Base-by-base conservation (phyloP, 1,140 invertebrate species). In the silkworm (Bombyx mori) region DNA sequence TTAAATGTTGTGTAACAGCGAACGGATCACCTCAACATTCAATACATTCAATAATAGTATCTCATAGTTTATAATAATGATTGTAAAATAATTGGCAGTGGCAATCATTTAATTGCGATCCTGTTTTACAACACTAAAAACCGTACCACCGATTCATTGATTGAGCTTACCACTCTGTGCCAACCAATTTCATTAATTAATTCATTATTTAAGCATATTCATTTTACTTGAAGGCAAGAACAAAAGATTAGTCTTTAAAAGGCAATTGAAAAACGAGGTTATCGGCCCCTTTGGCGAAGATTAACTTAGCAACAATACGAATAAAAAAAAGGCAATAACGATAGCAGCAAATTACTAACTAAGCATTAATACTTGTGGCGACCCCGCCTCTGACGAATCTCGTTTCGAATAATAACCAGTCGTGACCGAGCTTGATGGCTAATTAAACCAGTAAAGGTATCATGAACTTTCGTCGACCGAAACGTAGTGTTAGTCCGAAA, bases 331-430 rank as follows among this genome's bases (percentile, higher is more conserved):
- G 2, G 26, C 26, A 35, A 18, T 7, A 48, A 49, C 12, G 47
- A 48, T 46, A 8, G 46, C 47, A 60, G 65, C 71, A 70, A 73
- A 70, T 76, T 65, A 67, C 63, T 53, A 52, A 57, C 65, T 71
- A 69, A 70, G 62, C 60, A 66, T 73, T 69, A 72, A 74, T 72
- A 64, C 63, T 67, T 73, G 58, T 68, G 49, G 51, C 42, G 45
- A 62, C 66, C 58, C 63, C 68, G 70, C 75, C 75, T 64, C 58
- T 58, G 61, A 54, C 59, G 54, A 62, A 63, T 61, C 65, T 63
- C 46, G 60, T 63, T 62, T 50, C 45, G 44, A 62, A 61, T 62
- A 66, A 63, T 63, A 56, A 54, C 57, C 49, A 60, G 56, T 66
- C 65, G 65, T 68, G 67, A 69, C 64, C 59, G 63, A 56, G 57